A percentile compares a stretch with the other conserved stretches of the same genome.
Evolutionary conservation across 2,888 invertebrate species (phyloP).

Genomic region (Bombylius major): DNA sequence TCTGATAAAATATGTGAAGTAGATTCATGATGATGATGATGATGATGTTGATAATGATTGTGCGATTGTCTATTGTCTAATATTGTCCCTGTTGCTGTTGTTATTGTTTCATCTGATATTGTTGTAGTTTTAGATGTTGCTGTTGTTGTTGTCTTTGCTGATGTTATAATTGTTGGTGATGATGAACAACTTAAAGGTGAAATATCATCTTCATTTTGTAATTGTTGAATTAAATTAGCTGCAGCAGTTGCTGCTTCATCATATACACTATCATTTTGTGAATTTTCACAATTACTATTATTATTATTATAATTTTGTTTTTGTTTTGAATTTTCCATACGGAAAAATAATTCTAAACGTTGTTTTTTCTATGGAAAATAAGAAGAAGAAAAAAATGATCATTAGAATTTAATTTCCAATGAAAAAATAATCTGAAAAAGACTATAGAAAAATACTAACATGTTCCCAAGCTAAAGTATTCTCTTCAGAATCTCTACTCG

Average conservation of each 20-base stretch:
- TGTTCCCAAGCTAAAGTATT: constrained; percentile 44
- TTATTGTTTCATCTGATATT: neutral
- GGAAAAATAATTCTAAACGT: constrained; percentile 42
- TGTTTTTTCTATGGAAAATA: constrained; percentile 38
- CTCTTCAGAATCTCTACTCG: constrained; percentile 47
- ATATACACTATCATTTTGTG: constrained; percentile 22
- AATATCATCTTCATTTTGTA: constrained; percentile 18
- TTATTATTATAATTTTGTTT: constrained; percentile 17
- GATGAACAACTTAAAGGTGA: constrained; percentile 5
- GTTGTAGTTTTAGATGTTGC: neutral
- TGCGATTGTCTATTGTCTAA: neutral
- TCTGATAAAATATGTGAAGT: constrained; percentile 25
- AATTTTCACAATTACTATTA: constrained; percentile 14
- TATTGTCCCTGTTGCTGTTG: too few relatives aligned
- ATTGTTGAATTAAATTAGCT: constrained; percentile 29
- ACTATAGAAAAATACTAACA: constrained; percentile 29
- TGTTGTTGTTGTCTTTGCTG: too few relatives aligned
- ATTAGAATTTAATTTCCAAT: neutral
- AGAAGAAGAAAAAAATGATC: neutral
- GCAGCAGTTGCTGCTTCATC: constrained; percentile 34
- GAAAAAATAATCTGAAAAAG: neutral
- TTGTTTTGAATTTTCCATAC: constrained; percentile 36
- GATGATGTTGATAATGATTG: neutral
- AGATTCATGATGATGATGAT: constrained; percentile 9
- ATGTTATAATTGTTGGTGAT: neutral